Evolutionary conservation across 2,888 invertebrate genomes (phyloP), one percentile per base, ranked within the genome.

Genomic region (Xanthostigma xanthostigma): DNA sequence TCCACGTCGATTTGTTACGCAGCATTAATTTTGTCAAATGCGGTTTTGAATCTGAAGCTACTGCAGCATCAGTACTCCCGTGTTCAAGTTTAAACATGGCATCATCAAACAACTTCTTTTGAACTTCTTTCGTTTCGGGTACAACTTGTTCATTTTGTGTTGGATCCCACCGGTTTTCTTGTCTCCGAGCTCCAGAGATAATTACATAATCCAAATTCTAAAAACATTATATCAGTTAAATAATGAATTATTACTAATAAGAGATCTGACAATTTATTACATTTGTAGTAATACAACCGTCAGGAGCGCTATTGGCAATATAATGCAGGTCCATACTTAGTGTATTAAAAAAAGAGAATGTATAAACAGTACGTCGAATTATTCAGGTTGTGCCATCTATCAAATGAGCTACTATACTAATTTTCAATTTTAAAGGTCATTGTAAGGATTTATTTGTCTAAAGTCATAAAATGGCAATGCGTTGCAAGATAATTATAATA

Each of bases 91-190:
- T 92, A 65, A 86, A 98, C 98, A 99, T 99, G 8, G 97, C 85
- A 79, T 98, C 96, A 58, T 91, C 90, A 58, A 89, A 92, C 50
- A 98, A 68, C 50, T 84, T 78, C 57, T 89, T 87, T 59, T 90
- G 91, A 0, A 84, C 81, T 63, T 91, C 88, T 62, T 94, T 92
- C 0, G 94, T 94, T 61, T 91, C 91, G 0, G 91, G 86, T 0
- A 91, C 88, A 49, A 91, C 79, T 64, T 96, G 96, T 44, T 88
- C 95, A 72, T 97, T 96, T 57, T 93, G 84, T 36, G 83, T 81
- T 0, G 98, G 95, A 69, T 99, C 97, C 95, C 97, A 99, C 55
- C 98, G 76, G 64, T 93, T 92, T 66, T 98, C 98, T 67, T 99
- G 97, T 0, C 98, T 72, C 56, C 93, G 75, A 3, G 97, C 97